These are phyloP conservation scores for Apoderus coryli DNA, from an alignment of 2,888 invertebrate species.

Conservation along the genomic window DNA sequence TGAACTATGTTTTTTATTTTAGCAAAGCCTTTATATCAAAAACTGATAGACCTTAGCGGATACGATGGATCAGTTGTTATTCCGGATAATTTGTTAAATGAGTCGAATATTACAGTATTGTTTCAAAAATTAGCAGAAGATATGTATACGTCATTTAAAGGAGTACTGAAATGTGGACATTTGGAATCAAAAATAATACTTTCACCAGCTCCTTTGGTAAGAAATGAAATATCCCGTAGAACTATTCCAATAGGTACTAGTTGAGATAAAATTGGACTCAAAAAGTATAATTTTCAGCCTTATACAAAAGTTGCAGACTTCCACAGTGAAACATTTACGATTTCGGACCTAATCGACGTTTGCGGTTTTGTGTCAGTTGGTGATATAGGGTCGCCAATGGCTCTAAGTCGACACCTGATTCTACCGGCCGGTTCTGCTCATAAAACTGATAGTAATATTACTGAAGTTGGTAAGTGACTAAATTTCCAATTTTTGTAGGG, in stretches of 20 bases:
- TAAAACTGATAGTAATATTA: slow-evolving; percentile 18
- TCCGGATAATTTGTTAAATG: slow-evolving; percentile 37
- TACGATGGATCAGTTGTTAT: slow-evolving; percentile 45
- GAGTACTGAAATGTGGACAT: slow-evolving; percentile 57
- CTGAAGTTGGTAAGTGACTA: too few species aligned
- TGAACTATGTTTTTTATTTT: slow-evolving; percentile 22
- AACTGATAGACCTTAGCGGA: slow-evolving; percentile 62
- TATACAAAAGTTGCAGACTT: slow-evolving; percentile 46
- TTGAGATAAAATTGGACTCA: too few species aligned
- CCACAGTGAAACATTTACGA: slow-evolving; percentile 42
- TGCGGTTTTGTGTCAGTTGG: slow-evolving; percentile 79
- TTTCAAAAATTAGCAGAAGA: slow-evolving; percentile 56
- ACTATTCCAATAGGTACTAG: too few species aligned
- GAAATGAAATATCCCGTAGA: slow-evolving; percentile 15
- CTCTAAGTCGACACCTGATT: slow-evolving; percentile 78
- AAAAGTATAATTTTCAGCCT: too few species aligned
- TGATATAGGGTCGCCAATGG: slow-evolving; percentile 84
- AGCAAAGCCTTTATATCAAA: slow-evolving; percentile 62
- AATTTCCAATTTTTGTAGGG: too few species aligned
- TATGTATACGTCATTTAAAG: slow-evolving; percentile 60
- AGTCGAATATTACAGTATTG: slow-evolving; percentile 35
- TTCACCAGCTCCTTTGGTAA: slow-evolving; percentile 58
- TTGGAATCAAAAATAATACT: slow-evolving; percentile 56
- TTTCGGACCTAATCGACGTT: slow-evolving; percentile 64
- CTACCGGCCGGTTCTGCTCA: slow-evolving; percentile 46